phyloP scores from a whole-genome alignment of 2,797 vertebrate species.

The Pangasius djambal region DNA sequence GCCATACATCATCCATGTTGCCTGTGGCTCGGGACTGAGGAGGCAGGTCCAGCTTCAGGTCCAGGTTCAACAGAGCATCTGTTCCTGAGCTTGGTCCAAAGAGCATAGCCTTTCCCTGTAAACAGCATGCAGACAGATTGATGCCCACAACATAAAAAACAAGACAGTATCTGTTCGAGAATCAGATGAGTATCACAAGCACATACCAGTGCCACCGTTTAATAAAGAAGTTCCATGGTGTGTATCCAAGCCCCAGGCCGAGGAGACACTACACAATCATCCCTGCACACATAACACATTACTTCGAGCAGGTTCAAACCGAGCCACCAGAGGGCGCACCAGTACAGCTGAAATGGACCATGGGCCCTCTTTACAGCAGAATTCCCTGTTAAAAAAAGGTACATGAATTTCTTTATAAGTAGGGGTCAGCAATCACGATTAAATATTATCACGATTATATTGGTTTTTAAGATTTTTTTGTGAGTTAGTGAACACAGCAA shows the following conservation, averaged over 20 bases:
- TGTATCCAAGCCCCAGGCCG: not conserved
- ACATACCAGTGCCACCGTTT: not conserved
- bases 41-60: not conserved
- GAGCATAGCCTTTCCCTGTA: not conserved
- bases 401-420: not conserved
- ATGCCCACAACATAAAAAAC: too few species aligned
- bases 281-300: not conserved
- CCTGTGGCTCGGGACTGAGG: not conserved
- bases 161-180: too few species aligned
- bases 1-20: not conserved
- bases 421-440: not conserved
- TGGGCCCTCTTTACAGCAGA: not conserved
- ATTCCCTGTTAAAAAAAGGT: not conserved
- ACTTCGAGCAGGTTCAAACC: not conserved
- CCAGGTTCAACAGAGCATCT: not conserved
- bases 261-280: too few species aligned
- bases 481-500: not conserved
- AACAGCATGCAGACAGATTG: too few species aligned
- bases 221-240: not conserved
- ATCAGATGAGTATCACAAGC: too few species aligned
- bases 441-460: not conserved
- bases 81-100: not conserved
- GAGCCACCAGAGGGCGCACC: not conserved
- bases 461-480: not conserved
- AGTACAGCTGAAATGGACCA: not conserved